Evolutionary conservation across 2,797 vertebrate species (phyloP).

Genomic region (Tokudaia tokunoshimensis): DNA sequence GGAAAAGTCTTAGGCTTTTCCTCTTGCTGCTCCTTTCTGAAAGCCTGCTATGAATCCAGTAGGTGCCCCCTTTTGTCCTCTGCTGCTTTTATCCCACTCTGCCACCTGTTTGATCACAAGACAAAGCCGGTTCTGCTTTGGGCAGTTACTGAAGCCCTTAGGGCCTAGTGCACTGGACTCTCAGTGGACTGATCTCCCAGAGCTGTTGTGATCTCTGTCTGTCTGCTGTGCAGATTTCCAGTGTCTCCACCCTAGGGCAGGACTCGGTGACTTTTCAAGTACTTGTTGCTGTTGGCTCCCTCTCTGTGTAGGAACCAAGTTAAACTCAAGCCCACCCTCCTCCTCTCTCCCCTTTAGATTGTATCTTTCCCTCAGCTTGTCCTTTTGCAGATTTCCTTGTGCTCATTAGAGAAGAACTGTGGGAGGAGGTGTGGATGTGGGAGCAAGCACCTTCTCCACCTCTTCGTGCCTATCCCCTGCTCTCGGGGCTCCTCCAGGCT

Average conservation of each 20-base stretch:
- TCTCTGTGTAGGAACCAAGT: not conserved
- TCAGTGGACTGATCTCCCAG: not conserved
- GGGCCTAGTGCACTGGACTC: not conserved
- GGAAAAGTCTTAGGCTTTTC: not conserved
- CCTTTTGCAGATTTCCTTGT: not conserved
- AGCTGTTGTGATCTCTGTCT: not conserved
- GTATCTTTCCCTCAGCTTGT: not conserved
- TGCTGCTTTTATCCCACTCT: not conserved
- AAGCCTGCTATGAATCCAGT: not conserved
- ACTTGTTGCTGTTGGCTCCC: not conserved
- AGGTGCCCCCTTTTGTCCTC: not conserved
- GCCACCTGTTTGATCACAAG: not conserved
- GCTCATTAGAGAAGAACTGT: not conserved
- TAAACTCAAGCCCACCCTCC: not conserved
- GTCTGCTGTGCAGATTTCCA: not conserved
- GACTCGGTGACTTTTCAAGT: not conserved
- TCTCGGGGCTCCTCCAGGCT: not conserved
- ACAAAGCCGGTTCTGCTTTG: not conserved
- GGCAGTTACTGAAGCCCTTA: not conserved
- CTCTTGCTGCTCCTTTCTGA: not conserved
- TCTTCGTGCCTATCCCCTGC: accelerated
- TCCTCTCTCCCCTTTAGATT: not conserved
- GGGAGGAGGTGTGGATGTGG: not conserved
- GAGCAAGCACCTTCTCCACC: not conserved
- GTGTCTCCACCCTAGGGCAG: not conserved